Percentiles rank a stretch among this genome's conserved stretches.
Conservation (phyloP, 2,888 invertebrate species). For the Marasmarcha lunaedactyla region DNA sequence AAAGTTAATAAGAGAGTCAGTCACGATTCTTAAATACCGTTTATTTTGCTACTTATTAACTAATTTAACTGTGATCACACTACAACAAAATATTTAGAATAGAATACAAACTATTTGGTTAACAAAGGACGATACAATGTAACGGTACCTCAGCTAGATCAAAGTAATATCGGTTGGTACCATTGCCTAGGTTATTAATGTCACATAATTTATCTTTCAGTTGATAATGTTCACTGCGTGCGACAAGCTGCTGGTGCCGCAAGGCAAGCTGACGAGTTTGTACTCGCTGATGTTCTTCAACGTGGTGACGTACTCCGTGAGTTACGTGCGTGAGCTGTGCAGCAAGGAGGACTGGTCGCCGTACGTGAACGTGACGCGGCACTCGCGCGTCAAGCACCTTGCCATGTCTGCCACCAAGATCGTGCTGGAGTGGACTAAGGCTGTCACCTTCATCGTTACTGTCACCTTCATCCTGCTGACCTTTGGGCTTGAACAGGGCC, state of each 20-base stretch:
- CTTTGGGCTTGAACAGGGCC: slow-evolving; percentile 79
- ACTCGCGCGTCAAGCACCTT: slow-evolving; percentile 79
- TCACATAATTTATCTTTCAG: slow-evolving; percentile 54
- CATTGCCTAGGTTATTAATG: too few relatives aligned
- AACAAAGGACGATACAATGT: too few relatives aligned
- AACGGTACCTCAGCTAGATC: too few relatives aligned
- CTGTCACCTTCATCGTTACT: slow-evolving; percentile 82
- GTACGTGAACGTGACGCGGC: slow-evolving; percentile 79
- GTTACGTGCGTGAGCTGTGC: slow-evolving; percentile 79
- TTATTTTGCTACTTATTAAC: too few relatives aligned
- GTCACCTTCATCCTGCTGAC: slow-evolving; percentile 81
- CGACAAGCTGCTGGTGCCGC: slow-evolving; percentile 73
- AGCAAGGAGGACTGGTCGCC: slow-evolving; percentile 84
- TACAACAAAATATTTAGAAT: too few relatives aligned
- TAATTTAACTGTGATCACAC: too few relatives aligned
- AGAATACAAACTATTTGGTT: too few relatives aligned
- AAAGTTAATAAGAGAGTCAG: too few relatives aligned
- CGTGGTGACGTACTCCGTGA: slow-evolving; percentile 81
- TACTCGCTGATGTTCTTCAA: slow-evolving; percentile 88
- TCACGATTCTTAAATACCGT: too few relatives aligned
- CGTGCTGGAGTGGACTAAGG: slow-evolving; percentile 85
- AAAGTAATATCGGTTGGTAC: too few relatives aligned
- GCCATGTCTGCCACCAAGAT: slow-evolving; percentile 86
- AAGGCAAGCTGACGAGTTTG: slow-evolving; percentile 74
- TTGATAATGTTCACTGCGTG: slow-evolving; percentile 80